phyloP scores from a whole-genome alignment of 2,888 invertebrate genomes.

The Mayetiola destructor region DNA sequence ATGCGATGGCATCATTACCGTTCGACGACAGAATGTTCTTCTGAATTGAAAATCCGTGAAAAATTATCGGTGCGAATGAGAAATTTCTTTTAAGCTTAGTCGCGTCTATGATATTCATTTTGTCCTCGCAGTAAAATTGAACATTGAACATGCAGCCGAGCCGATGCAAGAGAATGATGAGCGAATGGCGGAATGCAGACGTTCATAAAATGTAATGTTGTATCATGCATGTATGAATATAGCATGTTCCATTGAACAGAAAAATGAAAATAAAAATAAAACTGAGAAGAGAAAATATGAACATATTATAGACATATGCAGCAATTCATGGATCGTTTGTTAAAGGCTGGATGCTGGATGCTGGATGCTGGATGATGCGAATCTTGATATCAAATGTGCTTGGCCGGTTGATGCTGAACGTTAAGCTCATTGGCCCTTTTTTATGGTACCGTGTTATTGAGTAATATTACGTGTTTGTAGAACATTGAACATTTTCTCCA shows the following conservation, averaged over 20 bases:
- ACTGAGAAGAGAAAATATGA: too few relatives aligned
- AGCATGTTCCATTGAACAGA: too few relatives aligned
- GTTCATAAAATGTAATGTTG: background rate
- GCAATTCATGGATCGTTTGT: too few relatives aligned
- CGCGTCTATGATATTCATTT: background rate
- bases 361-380: too few relatives aligned
- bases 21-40: background rate
- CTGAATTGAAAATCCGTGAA: too few relatives aligned
- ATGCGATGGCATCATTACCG: conserved; percentile 6
- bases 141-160: background rate
- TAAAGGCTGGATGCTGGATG: too few relatives aligned
- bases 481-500: background rate
- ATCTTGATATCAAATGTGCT: conserved; percentile 3
- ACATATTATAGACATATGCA: too few relatives aligned
- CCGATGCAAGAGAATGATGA: background rate
- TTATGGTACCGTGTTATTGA: background rate
- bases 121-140: background rate
- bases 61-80: conserved; percentile 3
- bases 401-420: background rate
- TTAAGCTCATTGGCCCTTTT: background rate
- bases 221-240: too few relatives aligned
- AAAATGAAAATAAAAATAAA: too few relatives aligned
- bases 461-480: background rate
- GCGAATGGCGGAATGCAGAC: background rate
- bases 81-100: conserved; percentile 7